phyloP scores from a whole-genome alignment of 2,797 vertebrate genomes.

The Scolopax bukidnonensis region DNA sequence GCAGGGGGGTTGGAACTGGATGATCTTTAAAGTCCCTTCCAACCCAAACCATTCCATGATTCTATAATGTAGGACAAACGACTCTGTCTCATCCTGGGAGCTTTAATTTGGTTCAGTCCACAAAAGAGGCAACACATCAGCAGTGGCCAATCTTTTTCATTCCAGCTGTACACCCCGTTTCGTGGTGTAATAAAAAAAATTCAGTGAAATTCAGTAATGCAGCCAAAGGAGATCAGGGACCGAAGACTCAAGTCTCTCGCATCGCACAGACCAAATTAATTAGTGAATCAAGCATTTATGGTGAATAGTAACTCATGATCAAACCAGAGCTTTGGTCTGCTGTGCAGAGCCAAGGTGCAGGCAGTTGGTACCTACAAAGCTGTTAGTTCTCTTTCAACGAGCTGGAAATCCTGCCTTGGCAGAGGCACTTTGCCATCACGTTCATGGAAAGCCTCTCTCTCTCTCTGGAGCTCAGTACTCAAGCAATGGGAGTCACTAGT shows the following conservation, averaged over 20 bases:
- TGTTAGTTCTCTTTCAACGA: not conserved
- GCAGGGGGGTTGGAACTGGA: too few relatives aligned
- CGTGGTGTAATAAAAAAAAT: too few relatives aligned
- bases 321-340: not conserved
- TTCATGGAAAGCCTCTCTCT: not conserved
- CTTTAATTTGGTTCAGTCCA: not conserved
- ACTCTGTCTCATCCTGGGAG: not conserved
- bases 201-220: not conserved
- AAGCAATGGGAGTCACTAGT: not conserved
- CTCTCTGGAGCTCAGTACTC: not conserved
- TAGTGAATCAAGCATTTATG: not conserved
- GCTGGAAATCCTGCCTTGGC: not conserved
- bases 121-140: not conserved
- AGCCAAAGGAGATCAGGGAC: not conserved
- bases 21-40: too few relatives aligned
- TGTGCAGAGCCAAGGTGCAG: not conserved
- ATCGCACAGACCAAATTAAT: not conserved
- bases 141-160: not conserved
- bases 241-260: not conserved
- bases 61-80: not conserved
- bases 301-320: not conserved
- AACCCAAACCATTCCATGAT: too few relatives aligned
- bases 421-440: not conserved
- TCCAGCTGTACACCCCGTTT: not conserved
- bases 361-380: not conserved